Conservation (phyloP, 2,888 invertebrate species). For the Oligia latruncula region DNA sequence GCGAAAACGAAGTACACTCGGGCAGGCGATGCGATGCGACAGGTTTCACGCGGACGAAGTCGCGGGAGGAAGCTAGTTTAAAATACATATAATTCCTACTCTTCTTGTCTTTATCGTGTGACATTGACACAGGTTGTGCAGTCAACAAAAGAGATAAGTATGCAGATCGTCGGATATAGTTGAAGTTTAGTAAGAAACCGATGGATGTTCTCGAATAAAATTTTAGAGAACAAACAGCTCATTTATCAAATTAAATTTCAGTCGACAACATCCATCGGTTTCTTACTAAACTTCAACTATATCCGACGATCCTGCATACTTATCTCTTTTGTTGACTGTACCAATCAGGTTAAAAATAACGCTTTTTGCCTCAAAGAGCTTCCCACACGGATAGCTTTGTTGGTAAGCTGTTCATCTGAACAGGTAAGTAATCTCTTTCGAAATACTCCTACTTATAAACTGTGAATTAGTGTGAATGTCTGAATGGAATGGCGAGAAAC, state of each 20-base stretch:
- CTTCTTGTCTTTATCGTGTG: constrained; percentile 51
- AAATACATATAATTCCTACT: constrained; percentile 15
- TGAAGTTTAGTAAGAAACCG: too few relatives aligned
- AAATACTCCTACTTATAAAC: background rate
- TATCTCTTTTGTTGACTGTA: background rate
- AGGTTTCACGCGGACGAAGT: background rate
- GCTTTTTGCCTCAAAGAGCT: constrained; percentile 54
- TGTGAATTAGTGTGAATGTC: background rate
- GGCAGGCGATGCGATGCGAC: background rate
- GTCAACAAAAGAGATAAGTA: too few relatives aligned
- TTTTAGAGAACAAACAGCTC: too few relatives aligned
- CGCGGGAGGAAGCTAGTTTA: background rate
- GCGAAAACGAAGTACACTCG: background rate
- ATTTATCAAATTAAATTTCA: too few relatives aligned
- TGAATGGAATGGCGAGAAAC: background rate
- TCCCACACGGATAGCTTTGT: constrained; percentile 32
- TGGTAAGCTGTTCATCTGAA: constrained; percentile 27
- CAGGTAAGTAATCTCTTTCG: constrained; percentile 39
- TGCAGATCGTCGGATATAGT: too few relatives aligned
- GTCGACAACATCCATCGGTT: too few relatives aligned
- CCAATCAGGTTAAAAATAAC: constrained; percentile 69
- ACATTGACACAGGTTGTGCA: constrained; percentile 73
- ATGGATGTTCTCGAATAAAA: too few relatives aligned
- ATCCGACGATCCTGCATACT: too few relatives aligned
- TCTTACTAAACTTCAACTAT: too few relatives aligned